Percentiles rank a stretch among this genome's conserved stretches.
These are phyloP conservation scores for Phallusia fumigata DNA, from an alignment of 23 tunicate species.

Conservation along the genomic window DNA sequence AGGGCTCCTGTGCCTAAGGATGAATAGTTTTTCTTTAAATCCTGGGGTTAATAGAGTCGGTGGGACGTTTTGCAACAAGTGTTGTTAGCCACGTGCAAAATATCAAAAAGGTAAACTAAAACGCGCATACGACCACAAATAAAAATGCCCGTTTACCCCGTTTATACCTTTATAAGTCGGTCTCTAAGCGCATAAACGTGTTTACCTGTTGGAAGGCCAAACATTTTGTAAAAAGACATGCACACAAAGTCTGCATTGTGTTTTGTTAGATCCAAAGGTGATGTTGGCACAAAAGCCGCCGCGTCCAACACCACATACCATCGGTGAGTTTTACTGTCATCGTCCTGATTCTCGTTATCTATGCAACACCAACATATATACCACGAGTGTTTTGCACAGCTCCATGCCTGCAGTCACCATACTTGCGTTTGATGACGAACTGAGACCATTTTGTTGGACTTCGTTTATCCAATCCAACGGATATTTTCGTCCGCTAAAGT, in stretches of 20 bases:
- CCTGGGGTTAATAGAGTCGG: too few species aligned
- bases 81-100: too few species aligned
- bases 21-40: too few species aligned
- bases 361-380: too few species aligned
- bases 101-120: too few species aligned
- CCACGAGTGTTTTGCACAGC: too few species aligned
- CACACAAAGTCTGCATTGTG: constrained; percentile 71
- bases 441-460: constrained; percentile 23
- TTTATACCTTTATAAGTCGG: too few species aligned
- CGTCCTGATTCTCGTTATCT: background rate
- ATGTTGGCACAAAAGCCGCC: constrained; percentile 59
- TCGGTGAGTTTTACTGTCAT: background rate
- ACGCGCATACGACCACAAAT: too few species aligned
- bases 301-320: constrained; percentile 72
- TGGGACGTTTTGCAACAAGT: too few species aligned
- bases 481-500: constrained; percentile 86
- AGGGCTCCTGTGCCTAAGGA: constrained; percentile 82
- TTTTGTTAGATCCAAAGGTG: constrained; percentile 43
- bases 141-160: too few species aligned
- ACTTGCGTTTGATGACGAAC: background rate
- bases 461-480: constrained; percentile 77
- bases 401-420: too few species aligned
- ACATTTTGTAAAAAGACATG: constrained; percentile 85
- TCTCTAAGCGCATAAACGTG: too few species aligned
- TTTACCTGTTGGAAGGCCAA: constrained; percentile 91